These are phyloP conservation scores for Chelonus formosanus DNA, from an alignment of 2,888 invertebrate genomes.

Conservation along the genomic window DNA sequence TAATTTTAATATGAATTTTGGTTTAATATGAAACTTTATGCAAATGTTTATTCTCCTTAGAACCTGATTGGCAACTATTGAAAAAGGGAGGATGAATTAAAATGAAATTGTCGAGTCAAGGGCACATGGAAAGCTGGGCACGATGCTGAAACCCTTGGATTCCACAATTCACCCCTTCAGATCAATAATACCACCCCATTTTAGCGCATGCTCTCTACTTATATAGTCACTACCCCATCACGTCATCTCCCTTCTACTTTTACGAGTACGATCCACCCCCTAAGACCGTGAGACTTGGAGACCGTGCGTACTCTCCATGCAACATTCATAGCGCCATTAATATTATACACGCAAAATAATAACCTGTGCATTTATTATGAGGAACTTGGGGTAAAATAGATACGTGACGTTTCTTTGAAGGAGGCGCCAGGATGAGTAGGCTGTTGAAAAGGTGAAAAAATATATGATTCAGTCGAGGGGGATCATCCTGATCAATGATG, in stretches of 20 bases:
- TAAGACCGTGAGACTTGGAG: conserved; percentile 30
- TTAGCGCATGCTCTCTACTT: conserved; percentile 54
- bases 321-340: conserved; percentile 64
- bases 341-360: conserved; percentile 65
- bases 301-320: conserved; percentile 46
- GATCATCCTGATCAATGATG: conserved; percentile 50
- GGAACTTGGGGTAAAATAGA: conserved; percentile 24
- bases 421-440: conserved; percentile 32
- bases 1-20: no score
- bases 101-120: conserved; percentile 34
- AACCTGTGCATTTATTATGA: conserved; percentile 63
- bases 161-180: conserved; percentile 47
- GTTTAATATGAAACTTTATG: neutral
- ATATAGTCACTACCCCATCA: conserved; percentile 21
- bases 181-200: conserved; percentile 62
- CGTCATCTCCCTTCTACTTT: conserved; percentile 35
- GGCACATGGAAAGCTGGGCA: conserved; percentile 46
- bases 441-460: conserved; percentile 4
- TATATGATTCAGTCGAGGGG: conserved; percentile 9
- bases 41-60: neutral
- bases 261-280: conserved; percentile 37
- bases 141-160: conserved; percentile 51
- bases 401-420: conserved; percentile 10
- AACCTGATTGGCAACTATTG: neutral
- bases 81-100: neutral